These are phyloP conservation scores for Arbacia lixula DNA, from an alignment of 53 echinoderm and acorn worm species.

Conservation along the genomic window DNA sequence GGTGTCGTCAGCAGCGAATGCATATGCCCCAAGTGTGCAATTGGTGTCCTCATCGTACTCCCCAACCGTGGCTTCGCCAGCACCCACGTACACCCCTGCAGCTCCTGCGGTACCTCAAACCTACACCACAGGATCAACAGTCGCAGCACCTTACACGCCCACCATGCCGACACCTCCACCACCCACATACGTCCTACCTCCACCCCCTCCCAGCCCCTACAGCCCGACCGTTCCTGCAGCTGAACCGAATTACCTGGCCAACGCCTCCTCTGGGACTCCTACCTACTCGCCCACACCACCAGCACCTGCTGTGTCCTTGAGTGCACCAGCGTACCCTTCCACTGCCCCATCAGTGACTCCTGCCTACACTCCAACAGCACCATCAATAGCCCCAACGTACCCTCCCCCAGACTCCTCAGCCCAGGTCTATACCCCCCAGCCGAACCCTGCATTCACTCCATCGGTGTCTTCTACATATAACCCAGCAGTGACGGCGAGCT, in stretches of 20 bases:
- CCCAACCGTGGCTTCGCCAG: constrained; percentile 2
- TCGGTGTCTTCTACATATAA: constrained; percentile 14
- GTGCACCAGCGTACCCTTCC: not conserved
- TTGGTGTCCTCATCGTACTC: not conserved
- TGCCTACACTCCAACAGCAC: constrained; percentile 14
- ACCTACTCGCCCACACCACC: constrained; percentile 1
- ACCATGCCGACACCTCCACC: not conserved
- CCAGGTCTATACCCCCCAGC: no score
- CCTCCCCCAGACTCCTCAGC: not conserved
- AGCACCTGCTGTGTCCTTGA: not conserved
- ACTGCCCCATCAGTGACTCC: not conserved
- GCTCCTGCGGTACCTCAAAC: constrained; percentile 3
- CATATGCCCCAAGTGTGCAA: not conserved
- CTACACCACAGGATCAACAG: constrained; percentile 9
- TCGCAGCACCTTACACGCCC: constrained; percentile 10
- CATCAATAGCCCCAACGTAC: constrained; percentile 11
- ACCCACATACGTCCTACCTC: no score
- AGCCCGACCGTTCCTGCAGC: not conserved
- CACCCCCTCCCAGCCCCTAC: no score
- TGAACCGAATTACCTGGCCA: not conserved
- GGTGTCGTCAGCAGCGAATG: constrained; percentile 12
- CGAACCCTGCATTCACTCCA: constrained; percentile 12
- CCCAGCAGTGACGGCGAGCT: not conserved
- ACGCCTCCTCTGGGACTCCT: constrained; percentile 4
- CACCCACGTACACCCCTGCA: constrained; percentile 11